Percentiles rank a stretch among this genome's conserved stretches.
Conservation (phyloP, 2,797 vertebrate species). For the Chaenodraco wilsoni region DNA sequence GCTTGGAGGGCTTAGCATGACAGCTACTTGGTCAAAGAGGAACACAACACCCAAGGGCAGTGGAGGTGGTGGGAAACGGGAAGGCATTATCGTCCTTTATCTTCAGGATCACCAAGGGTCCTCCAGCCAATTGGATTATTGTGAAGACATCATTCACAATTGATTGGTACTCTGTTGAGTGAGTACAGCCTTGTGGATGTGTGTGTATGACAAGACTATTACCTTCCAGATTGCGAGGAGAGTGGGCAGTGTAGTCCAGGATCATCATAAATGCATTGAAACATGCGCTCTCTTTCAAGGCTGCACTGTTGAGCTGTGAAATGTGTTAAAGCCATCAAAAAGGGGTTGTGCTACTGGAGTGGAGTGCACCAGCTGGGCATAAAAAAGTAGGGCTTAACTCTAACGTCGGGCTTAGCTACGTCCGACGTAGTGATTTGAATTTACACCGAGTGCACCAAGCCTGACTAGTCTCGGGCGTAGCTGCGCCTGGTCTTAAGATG, state of each 20-base stretch:
- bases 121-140: constrained; percentile 77
- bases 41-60: constrained; percentile 52
- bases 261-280: constrained; percentile 46
- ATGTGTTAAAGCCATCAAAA: constrained; percentile 33
- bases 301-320: constrained; percentile 45
- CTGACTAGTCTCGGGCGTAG: too few species aligned
- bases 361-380: too few species aligned
- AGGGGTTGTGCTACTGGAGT: constrained; percentile 10
- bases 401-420: too few species aligned
- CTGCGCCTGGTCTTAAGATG: too few species aligned
- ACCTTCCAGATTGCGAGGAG: constrained; percentile 35
- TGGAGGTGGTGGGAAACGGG: constrained; percentile 33
- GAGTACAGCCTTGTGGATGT: constrained; percentile 56
- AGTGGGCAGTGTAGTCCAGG: constrained; percentile 44
- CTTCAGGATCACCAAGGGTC: constrained; percentile 69
- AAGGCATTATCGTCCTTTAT: constrained; percentile 71
- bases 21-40: constrained; percentile 61
- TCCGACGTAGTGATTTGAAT: too few species aligned
- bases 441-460: too few species aligned
- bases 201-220: constrained; percentile 62
- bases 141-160: constrained; percentile 61
- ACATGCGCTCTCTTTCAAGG: constrained; percentile 36
- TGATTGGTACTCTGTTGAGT: constrained; percentile 63
- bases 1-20: constrained; percentile 59
- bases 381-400: too few species aligned